Evolutionary conservation across 2,797 vertebrate genomes (phyloP), one percentile per base, ranked within the genome.

Genomic region (Rhadinocentrus ornatus): DNA sequence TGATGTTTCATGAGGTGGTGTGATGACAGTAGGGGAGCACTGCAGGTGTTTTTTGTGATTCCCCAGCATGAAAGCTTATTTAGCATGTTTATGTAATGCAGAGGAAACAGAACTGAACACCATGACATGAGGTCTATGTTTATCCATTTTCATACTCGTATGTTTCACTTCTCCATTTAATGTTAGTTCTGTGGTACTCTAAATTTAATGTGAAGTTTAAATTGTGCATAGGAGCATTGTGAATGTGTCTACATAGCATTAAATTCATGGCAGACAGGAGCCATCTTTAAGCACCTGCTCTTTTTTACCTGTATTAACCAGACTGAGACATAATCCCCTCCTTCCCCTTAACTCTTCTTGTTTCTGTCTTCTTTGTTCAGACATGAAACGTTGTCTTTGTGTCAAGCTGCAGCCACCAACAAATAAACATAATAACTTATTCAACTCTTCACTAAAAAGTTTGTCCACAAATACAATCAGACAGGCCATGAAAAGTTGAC

Each of bases 401-500:
- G 41, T 18, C 50, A 18, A 16, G 1, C 70, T 46, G 22, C 32
- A 24, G 6, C 22, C 12, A 67, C 61, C 61, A 57, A 29, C 57
- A 55, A 53, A 52, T 29, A 39, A 61, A 48, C 57, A 22, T 0
- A 8, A 35, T 7, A 1, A 39, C 15, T 29, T 0, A 0, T 44
- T 71, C n/a, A 62, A 72, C 16, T 72, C 4, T 18, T 31, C 41
- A 13, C 10, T 63, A 46, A 64, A 75, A 11, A 24, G 59, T 26
- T 4, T 1, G 54, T 57, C 13, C n/a, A n/a, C 31, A 10, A 27
- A 12, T 20, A 55, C 18, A 46, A 26, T 41, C 26, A 34, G 15
- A 27, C 11, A 34, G 2, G 13, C 73, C 73, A 80, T 89, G 50
- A 18, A 75, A 66, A 86, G 73, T 67, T 77, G 87, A 85, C 78